These are phyloP conservation scores for Globodera rostochiensis DNA, from an alignment of 1,140 invertebrate species.

Conservation along the genomic window DNA sequence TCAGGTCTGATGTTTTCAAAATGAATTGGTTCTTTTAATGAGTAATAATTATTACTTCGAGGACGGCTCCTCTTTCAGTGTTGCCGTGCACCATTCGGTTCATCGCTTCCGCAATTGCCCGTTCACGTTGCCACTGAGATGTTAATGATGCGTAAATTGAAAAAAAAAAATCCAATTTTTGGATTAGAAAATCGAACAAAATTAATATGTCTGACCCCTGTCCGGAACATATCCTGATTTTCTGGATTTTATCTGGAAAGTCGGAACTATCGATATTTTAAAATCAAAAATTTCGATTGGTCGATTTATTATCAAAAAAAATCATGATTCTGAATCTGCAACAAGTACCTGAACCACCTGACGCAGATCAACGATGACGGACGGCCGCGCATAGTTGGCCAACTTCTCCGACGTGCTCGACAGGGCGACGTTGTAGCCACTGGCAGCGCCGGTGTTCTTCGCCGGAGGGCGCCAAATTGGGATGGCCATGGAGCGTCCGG, in stretches of 20 bases:
- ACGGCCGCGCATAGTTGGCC: conserved; percentile 17
- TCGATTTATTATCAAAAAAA: too few species aligned
- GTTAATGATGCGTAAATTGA: not conserved
- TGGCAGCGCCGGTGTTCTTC: not conserved
- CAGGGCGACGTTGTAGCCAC: not conserved
- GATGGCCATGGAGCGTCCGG: conserved; percentile 24
- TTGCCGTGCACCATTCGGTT: not conserved
- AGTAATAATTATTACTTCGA: not conserved
- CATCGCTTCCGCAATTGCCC: not conserved
- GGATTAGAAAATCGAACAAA: too few species aligned
- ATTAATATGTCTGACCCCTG: too few species aligned
- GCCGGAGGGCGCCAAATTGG: not conserved
- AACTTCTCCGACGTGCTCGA: not conserved
- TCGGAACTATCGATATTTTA: too few species aligned
- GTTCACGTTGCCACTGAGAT: not conserved
- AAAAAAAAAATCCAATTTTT: not conserved
- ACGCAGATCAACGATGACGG: conserved; percentile 20
- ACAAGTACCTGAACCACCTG: not conserved
- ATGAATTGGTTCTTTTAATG: too few species aligned
- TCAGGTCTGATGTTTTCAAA: too few species aligned
- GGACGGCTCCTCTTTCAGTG: not conserved
- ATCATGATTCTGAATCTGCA: too few species aligned
- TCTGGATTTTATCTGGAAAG: too few species aligned
- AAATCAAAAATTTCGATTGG: too few species aligned
- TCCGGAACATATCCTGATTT: too few species aligned